Percentiles rank a stretch among this genome's conserved stretches.
phyloP scores from a whole-genome alignment of 1,140 invertebrate genomes.

The Rhagoletis pomonella region DNA sequence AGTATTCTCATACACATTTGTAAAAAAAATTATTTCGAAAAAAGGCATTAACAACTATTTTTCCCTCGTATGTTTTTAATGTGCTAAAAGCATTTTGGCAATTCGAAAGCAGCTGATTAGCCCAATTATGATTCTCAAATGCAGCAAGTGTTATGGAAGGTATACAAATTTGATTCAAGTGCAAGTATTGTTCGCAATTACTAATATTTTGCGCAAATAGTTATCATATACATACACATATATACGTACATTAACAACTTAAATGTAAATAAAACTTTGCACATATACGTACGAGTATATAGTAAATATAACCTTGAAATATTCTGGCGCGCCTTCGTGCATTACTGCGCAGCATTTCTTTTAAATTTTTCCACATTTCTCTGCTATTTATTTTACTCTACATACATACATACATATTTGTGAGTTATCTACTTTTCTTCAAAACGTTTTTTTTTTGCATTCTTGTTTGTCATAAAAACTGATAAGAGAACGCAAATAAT shows the following conservation, averaged over 20 bases:
- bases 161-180: not conserved
- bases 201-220: not conserved
- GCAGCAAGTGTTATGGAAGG: too few species aligned
- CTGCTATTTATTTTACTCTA: not conserved
- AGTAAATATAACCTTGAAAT: not conserved
- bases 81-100: too few species aligned
- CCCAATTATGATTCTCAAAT: too few species aligned
- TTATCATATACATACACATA: not conserved
- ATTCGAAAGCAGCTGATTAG: too few species aligned
- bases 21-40: too few species aligned
- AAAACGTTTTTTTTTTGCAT: not conserved
- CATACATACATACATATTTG: not conserved
- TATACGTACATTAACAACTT: not conserved
- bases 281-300: too few species aligned
- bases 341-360: too few species aligned
- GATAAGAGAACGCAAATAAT: not conserved
- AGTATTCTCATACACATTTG: too few species aligned
- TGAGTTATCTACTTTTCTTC: not conserved
- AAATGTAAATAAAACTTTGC: too few species aligned
- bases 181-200: not conserved
- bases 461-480: not conserved
- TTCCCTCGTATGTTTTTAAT: too few species aligned
- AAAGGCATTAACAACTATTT: too few species aligned
- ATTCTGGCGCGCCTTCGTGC: not conserved
- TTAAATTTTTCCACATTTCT: not conserved